Evolutionary conservation across 2,113 vertebrate species (phyloP), one percentile per base, ranked within the genome.

Genomic region (Passerina amoena): DNA sequence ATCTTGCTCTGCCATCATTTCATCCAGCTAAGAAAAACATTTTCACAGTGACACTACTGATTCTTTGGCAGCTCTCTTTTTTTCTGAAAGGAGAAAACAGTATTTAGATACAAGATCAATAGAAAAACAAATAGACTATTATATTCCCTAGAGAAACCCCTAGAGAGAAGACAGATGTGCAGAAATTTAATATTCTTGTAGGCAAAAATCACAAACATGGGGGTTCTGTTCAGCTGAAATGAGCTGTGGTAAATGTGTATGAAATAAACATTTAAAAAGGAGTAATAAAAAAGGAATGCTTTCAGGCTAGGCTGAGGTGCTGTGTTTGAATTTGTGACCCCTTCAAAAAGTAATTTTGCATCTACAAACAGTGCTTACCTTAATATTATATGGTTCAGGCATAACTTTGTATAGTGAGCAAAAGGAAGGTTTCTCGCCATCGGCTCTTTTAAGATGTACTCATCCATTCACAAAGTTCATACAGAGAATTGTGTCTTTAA

Each of bases 101-200:
- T 94, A 85, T 95, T 97, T 94, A 94, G 83, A 95, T 96, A 95
- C 72, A 70, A 96, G 92, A 96, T 96, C 83, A 96, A 92, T 90
- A 96, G 89, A 75, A 93, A 97, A 97, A 87, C 93, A 96, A 96
- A 96, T 95, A 95, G 91, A 91, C 68, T 82, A 20, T 95, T 95
- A 76, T 71, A 97, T 97, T 97, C 92, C 92, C 91, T 71, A 45
- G 64, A 86, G 86, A 95, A 94, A 90, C 71, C 76, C 75, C 84
- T 92, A 79, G 84, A 94, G 84, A 38, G 42, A 69, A 91, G 88
- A 92, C 95, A 88, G 88, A 95, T 95, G 84, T 71, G 75, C 50
- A 75, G 60, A 95, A 88, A 95, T 97, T 96, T 88, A 94, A 96
- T 96, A 84, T 92, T 96, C 92, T 94, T 96, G 77, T 95, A 96